phyloP scores from a whole-genome alignment of 1,140 invertebrate genomes.

The Nautilus pompilius region DNA sequence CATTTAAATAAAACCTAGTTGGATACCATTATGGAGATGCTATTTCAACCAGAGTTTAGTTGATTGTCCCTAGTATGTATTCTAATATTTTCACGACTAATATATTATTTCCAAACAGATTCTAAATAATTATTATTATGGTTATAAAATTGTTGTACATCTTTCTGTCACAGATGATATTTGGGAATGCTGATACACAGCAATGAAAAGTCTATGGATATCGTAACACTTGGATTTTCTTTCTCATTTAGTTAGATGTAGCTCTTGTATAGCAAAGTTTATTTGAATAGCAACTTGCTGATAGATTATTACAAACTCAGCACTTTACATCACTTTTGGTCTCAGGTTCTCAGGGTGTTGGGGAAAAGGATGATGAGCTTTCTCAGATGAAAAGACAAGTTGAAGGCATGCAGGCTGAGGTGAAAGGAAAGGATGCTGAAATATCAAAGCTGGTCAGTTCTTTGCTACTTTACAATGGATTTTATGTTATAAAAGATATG shows the following conservation, averaged over 20 bases:
- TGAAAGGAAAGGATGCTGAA: conserved; percentile 37
- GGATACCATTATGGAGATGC: no score
- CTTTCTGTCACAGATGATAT: neutral
- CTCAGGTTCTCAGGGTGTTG: conserved; percentile 11
- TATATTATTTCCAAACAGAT: no score
- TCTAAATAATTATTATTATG: no score
- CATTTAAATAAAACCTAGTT: no score
- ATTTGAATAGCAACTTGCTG: neutral
- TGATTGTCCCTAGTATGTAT: no score
- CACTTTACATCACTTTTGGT: no score
- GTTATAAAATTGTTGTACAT: no score
- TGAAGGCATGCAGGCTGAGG: conserved; percentile 25
- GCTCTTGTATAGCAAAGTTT: neutral
- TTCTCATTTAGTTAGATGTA: neutral
- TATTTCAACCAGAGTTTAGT: no score
- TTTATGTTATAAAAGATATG: no score
- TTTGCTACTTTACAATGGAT: neutral
- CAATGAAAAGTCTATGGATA: neutral
- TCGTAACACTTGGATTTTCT: neutral
- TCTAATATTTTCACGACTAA: no score
- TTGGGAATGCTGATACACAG: neutral
- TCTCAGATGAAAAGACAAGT: conserved; percentile 31
- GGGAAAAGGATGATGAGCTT: conserved; percentile 34
- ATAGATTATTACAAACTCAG: neutral
- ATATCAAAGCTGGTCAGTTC: conserved; percentile 39